phyloP scores from a whole-genome alignment of 2,888 invertebrate species.

The Drosophila falleni region DNA sequence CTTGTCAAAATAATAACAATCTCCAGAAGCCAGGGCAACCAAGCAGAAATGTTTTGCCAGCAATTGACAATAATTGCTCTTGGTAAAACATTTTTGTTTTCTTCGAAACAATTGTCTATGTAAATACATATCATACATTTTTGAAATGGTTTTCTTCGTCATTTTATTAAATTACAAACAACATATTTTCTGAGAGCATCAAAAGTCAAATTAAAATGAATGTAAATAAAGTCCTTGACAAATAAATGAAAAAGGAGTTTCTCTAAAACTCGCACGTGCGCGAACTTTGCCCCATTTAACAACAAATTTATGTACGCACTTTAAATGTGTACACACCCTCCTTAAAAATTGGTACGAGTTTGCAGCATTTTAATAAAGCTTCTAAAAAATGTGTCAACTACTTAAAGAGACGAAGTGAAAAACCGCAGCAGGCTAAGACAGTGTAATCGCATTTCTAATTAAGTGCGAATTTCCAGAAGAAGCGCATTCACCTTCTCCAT shows the following conservation, averaged over 20 bases:
- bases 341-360: conserved; percentile 5
- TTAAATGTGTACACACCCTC: background rate
- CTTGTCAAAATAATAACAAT: conserved; percentile 56
- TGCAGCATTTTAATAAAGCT: conserved; percentile 56
- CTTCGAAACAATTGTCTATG: conserved; percentile 25
- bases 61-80: conserved; percentile 69
- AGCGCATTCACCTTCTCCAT: conserved; percentile 16
- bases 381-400: conserved; percentile 59
- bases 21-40: conserved; percentile 38
- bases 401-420: conserved; percentile 44
- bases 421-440: conserved; percentile 58
- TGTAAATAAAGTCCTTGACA: conserved; percentile 1
- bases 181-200: conserved; percentile 3
- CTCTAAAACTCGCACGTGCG: conserved; percentile 15
- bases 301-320: conserved; percentile 29
- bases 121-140: conserved; percentile 39
- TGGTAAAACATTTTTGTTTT: conserved; percentile 28
- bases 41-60: conserved; percentile 53
- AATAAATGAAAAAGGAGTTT: conserved; percentile 22
- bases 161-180: conserved; percentile 1
- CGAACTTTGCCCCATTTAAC: conserved; percentile 28
- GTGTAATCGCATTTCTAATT: conserved; percentile 78
- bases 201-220: conserved; percentile 15
- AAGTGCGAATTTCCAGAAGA: conserved; percentile 70
- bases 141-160: conserved; percentile 15